Base-by-base conservation (phyloP, 2,888 invertebrate genomes). In the Congeria kusceri region DNA sequence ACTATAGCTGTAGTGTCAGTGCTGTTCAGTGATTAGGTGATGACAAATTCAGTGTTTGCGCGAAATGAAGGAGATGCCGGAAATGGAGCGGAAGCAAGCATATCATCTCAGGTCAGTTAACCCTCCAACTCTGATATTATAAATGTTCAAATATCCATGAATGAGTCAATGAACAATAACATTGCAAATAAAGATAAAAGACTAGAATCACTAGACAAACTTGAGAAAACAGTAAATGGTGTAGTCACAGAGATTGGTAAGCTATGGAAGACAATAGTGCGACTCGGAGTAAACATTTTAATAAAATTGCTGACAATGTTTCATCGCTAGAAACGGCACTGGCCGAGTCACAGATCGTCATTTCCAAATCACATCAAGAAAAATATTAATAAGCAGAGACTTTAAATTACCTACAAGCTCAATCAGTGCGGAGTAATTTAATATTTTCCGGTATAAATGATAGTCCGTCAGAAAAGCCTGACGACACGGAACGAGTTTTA, bases 371-470 rank as follows among this genome's bases (percentile, higher is more conserved):
- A n/a, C 56, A 27, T 11, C 23, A 56, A 25, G 27, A 23, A 56
- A 56, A 56, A 1, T 23, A 1, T 18, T 7, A 27, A 25, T 4
- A 18, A 23, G 9, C 23, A 23, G 56, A 56, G 23, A 56, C 56
- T 11, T 56, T 56, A 56, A 23, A 25, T 27, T 56, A 56, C 27
- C 9, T 56, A 11, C 56, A 56, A 56, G 23, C 56, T 9, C 56
- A 56, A 18, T 56, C 56, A 56, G n/a, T 56, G 56, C 56, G 56
- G 56, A 56, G n/a, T 27, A 56, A 56, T 56, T 56, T 9, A 56
- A 23, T 56, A 27, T 56, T 56, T 18, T 25, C 56, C 23, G 27
- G 56, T 11, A 56, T 56, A 7, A 23, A 3, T 5, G n/a, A 56
- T 13, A 23, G 5, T 11, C 23, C 13, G 56, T 27, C 23, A 13